Evolutionary conservation across 2,888 invertebrate genomes (phyloP), one percentile per base, ranked within the genome.

Genomic region (Suillia variegata): DNA sequence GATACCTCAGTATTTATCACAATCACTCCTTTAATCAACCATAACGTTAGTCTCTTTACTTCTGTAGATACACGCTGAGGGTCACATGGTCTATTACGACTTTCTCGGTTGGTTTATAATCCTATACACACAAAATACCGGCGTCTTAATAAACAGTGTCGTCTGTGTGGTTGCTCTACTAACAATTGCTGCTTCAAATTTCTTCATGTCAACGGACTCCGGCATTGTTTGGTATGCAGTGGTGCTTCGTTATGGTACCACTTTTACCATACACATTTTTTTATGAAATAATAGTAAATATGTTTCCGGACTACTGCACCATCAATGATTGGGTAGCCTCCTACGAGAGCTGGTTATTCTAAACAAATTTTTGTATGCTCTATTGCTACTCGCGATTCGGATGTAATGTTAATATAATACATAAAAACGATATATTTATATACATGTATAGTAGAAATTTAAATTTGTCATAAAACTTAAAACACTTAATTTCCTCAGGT

Each of bases 41-140:
- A 6, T 5, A 6, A n/a, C n/a, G n/a, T n/a, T n/a, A 26, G 10
- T 10, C 10, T 26, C 6, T 5, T 1, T 10, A 13, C 17, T 48
- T 6, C 13, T 45, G 15, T 24, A 85, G 85, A 68, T 75, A 1
- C 62, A 80, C n/a, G 73, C 82, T 0, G 70, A 82, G 15, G 76
- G 84, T 13, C 76, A 82, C 13, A 84, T 86, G 18, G 86, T 93
- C 0, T 93, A 89, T 82, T 92, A 86, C 77, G 93, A 93, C 76
- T 85, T 88, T 58, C 76, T 92, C 53, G 91, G 91, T 48, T 76
- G 86, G 70, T 89, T 88, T 71, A 83, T 92, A 71, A 77, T 93
- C 0, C 82, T 84, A 54, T 92, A 92, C 73, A 85, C 89, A 0
- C 79, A 85, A 58, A 65, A 73, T 0, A 78, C 74, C 0, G 83